Base-by-base conservation (phyloP, 2,888 invertebrate genomes). In the Pteria penguin region DNA sequence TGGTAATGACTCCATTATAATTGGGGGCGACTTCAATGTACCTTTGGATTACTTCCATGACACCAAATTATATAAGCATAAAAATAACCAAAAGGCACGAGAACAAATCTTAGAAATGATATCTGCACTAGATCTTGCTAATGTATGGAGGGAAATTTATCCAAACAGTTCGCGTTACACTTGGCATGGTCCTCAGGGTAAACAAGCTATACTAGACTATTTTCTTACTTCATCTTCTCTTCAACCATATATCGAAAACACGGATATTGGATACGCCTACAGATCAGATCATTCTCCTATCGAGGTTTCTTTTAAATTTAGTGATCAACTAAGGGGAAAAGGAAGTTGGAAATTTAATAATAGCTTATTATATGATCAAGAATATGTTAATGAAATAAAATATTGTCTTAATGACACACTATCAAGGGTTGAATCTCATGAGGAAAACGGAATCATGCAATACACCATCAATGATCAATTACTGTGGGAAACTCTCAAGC, bases 61-160 rank as follows among this genome's bases (percentile, higher is more conserved):
- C 57, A 57, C 29, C 1, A 26, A 27, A 27, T 11, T 61, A 61
- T 24, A 24, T 8, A 14, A n/a, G n/a, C n/a, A 32, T 57, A 55
- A 58, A 68, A 57, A 58, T 22, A 68, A 68, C 24, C 58, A 27
- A 32, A 58, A 68, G 8, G 31, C 68, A 4, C 22, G 36, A 32
- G 22, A 58, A 33, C 1, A 11, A 24, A 22, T 68, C 24, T 55
- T 55, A 11, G 31, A 69, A 33, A 69, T 69, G 24, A 57, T 57
- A n/a, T 29, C 33, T 11, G 26, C 22, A 5, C 14, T 58, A 33
- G 58, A 69, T 33, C 27, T 69, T 14, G 14, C 58, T n/a, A 58
- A 69, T 69, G 31, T 55, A 18, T 69, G 32, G 18, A 69, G 68
- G 18, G 58, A 58, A 58, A 4, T 32, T 2, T 18, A 58, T 27